Conservation (phyloP, 2,113 vertebrate genomes). For the Siphamia tubifer region DNA sequence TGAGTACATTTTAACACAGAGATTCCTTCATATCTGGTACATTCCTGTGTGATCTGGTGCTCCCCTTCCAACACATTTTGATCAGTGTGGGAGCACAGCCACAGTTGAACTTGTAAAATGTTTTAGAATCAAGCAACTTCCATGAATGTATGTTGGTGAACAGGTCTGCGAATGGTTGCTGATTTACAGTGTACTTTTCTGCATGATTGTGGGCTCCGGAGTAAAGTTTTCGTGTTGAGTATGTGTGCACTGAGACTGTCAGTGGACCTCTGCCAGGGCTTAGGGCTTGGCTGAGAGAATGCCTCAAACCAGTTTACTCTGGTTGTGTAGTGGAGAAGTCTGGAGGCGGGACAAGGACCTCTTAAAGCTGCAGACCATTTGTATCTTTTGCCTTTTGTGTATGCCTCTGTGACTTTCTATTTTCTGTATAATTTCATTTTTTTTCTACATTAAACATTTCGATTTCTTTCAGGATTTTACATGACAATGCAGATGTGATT, state of each 20-base stretch:
- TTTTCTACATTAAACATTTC: no score
- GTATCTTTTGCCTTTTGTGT: constrained; percentile 13
- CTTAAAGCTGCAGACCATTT: constrained; percentile 74
- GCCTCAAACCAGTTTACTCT: constrained; percentile 85
- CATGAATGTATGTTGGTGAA: neutral
- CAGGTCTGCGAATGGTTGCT: neutral
- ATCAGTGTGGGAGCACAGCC: constrained; percentile 54
- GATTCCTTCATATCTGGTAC: constrained; percentile 59
- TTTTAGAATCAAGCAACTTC: constrained; percentile 1
- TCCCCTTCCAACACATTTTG: constrained; percentile 40
- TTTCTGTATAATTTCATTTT: neutral
- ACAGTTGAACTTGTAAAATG: constrained; percentile 32
- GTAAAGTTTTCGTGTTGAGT: constrained; percentile 28
- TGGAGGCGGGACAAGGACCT: constrained; percentile 69
- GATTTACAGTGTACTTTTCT: constrained; percentile 12
- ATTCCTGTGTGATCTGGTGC: constrained; percentile 57
- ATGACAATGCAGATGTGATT: neutral
- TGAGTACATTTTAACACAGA: neutral
- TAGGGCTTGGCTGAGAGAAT: constrained; percentile 80
- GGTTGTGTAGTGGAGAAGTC: constrained; percentile 78
- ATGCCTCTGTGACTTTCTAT: constrained; percentile 14
- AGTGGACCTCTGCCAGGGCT: constrained; percentile 74
- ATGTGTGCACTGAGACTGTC: constrained; percentile 4
- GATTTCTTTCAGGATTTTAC: neutral
- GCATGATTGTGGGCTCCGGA: constrained; percentile 23